Evolutionary conservation across 2,888 invertebrate species (phyloP).

Genomic region (Argynnis bischoffii): DNA sequence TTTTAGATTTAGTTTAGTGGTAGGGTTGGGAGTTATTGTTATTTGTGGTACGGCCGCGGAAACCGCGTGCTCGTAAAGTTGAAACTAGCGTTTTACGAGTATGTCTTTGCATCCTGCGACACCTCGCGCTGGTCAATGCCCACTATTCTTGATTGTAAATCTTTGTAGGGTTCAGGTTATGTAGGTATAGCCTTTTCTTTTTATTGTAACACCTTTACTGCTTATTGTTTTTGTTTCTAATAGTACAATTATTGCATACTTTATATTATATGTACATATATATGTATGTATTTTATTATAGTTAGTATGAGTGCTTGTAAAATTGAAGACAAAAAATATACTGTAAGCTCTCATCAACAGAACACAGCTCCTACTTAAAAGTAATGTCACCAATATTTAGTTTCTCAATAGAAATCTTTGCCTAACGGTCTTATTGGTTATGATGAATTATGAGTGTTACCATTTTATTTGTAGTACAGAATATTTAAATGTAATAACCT

Average conservation of each 20-base stretch:
- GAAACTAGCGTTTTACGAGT: slow-evolving; percentile 23
- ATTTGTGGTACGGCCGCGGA: slow-evolving; percentile 27
- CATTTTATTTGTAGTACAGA: slow-evolving; percentile 8
- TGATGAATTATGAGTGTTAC: slow-evolving; percentile 1
- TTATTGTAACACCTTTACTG: neutral
- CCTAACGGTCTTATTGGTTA: neutral
- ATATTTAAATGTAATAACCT: slow-evolving; percentile 18
- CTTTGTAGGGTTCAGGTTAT: neutral
- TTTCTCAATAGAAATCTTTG: neutral
- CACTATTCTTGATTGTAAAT: slow-evolving; percentile 11
- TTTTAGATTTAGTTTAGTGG: slow-evolving; percentile 9
- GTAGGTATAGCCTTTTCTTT: neutral
- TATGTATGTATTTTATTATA: no score
- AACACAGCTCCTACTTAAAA: no score
- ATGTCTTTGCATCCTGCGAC: slow-evolving; percentile 27
- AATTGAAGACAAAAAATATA: no score
- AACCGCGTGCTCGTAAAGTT: slow-evolving; percentile 29
- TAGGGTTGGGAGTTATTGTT: slow-evolving; percentile 10
- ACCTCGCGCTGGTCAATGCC: slow-evolving; percentile 14
- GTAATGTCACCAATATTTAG: no score
- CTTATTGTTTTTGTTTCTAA: neutral
- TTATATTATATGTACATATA: no score
- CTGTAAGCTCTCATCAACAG: no score
- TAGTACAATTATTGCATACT: no score
- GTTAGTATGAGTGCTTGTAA: no score